Percentiles rank a stretch among this genome's conserved stretches.
Conservation (phyloP, 2,797 vertebrate genomes). For the Knipowitschia caucasica region DNA sequence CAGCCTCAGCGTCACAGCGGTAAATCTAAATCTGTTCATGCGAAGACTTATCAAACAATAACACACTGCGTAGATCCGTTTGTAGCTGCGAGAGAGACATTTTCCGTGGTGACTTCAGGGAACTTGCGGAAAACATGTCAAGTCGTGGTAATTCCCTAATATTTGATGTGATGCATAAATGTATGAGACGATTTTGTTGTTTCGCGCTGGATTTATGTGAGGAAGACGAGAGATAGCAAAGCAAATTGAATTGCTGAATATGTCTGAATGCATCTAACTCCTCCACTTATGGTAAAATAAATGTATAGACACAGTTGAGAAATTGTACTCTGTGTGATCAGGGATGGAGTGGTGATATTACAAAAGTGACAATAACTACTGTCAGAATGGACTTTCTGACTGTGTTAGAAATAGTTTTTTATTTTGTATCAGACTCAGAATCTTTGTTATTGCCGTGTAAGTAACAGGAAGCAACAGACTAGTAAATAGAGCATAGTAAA, state of each 20-base stretch:
- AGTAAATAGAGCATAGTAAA: no score
- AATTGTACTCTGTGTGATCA: no score
- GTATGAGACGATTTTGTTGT: conserved; percentile 64
- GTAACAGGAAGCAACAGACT: no score
- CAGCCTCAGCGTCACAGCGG: conserved; percentile 60
- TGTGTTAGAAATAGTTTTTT: no score
- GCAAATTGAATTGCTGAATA: conserved; percentile 63
- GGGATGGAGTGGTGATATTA: no score
- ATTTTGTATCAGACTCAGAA: no score
- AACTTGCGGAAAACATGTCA: conserved; percentile 61
- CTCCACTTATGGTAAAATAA: conserved; percentile 64
- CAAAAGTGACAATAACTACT: no score
- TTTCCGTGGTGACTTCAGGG: conserved; percentile 60
- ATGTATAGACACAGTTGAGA: no score
- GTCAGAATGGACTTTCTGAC: no score
- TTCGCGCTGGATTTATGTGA: conserved; percentile 55
- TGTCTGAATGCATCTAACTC: conserved; percentile 62
- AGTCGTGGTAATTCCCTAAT: conserved; percentile 65
- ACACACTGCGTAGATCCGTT: conserved; percentile 68
- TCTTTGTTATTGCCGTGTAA: no score
- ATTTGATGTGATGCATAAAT: conserved; percentile 72
- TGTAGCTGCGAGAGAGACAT: conserved; percentile 66
- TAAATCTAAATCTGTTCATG: conserved; percentile 72
- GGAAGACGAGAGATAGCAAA: conserved; percentile 59
- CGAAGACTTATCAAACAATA: conserved; percentile 73